Base-by-base conservation (phyloP, 2,113 vertebrate genomes). In the Ammodytes dubius region DNA sequence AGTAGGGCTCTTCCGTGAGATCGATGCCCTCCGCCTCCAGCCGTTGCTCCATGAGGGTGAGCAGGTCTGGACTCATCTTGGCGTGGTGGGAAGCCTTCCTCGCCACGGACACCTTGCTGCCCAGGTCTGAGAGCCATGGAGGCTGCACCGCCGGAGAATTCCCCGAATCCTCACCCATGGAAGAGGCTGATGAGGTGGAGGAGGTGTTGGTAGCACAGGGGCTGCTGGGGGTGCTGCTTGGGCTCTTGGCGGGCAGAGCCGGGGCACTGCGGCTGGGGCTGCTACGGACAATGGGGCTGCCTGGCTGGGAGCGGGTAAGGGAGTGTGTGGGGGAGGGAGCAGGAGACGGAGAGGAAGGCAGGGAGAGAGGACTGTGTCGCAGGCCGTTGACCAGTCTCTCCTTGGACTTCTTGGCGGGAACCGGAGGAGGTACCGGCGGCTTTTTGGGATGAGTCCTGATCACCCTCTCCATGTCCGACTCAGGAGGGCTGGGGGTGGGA, bases 1-100 rank as follows among this genome's bases (percentile, higher is more conserved):
- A 99, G 88, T 98, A 99, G 0, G 98, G 98, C 74, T 99, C 98
- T 90, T 98, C 97, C 0, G 97, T 99, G n/a, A 99, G 97, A 74
- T 99, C 97, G 19, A 99, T 99, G 77, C 95, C 95, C 88, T 99
- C 98, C 0, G 92, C 92, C 17, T 93, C 94, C 68, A 99, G 87
- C 88, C 97, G 97, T 74, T 95, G 96, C 72, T 98, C 97, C 43
- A 97, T 95, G 40, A 98, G 90, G 73, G 94, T 96, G 68, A 97
- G 95, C 81, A 98, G 94, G 86, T 98, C 96, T 13, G 95, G 95
- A 43, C 94, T 85, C 52, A 95, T 96, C 86, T 97, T 97, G 54
- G 79, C 53, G 9, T 97, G 96, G 46, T 97, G 96, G 46, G 97
- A 96, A 10, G 91, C 80, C 77, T 99, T 99, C 88, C 97, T 97